Evolutionary conservation across 2,888 invertebrate genomes (phyloP).

Genomic region (Ectobius pallidus): DNA sequence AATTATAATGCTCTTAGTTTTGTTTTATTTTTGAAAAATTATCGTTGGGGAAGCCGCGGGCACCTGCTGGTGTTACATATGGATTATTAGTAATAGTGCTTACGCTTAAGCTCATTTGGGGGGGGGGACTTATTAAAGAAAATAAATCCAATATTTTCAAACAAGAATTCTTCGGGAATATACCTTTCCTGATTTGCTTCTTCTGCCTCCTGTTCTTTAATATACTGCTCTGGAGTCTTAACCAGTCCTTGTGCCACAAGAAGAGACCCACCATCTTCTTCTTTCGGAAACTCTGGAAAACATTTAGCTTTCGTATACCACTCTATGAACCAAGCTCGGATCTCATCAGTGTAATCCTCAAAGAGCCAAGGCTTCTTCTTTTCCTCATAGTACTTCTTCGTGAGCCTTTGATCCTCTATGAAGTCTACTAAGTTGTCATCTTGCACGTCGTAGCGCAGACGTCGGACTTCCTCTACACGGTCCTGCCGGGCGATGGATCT

Average conservation of each 20-base stretch:
- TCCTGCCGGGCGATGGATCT: neutral
- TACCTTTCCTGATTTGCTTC: slow-evolving; percentile 44
- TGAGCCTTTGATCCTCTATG: neutral
- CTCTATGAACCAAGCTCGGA: slow-evolving; percentile 73
- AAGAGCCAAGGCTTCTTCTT: slow-evolving; percentile 60
- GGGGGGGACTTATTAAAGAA: too few relatives aligned
- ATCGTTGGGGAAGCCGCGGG: too few relatives aligned
- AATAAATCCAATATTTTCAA: too few relatives aligned
- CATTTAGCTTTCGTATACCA: slow-evolving; percentile 65
- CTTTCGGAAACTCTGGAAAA: slow-evolving; percentile 76
- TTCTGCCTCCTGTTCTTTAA: slow-evolving; percentile 51
- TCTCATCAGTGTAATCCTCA: slow-evolving; percentile 77
- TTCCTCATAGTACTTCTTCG: slow-evolving; percentile 20
- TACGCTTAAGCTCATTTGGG: too few relatives aligned
- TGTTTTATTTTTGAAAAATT: neutral
- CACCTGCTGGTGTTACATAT: too few relatives aligned
- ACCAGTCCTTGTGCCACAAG: slow-evolving; percentile 65
- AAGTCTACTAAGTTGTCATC: neutral
- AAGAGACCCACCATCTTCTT: slow-evolving; percentile 67
- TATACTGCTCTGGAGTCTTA: slow-evolving; percentile 64
- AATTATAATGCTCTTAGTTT: too few relatives aligned
- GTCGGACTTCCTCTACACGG: neutral
- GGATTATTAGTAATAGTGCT: too few relatives aligned
- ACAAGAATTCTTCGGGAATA: too few relatives aligned
- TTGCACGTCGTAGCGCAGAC: neutral